These are phyloP conservation scores for Latrodectus elegans DNA, from an alignment of 2,888 invertebrate species.

Conservation along the genomic window DNA sequence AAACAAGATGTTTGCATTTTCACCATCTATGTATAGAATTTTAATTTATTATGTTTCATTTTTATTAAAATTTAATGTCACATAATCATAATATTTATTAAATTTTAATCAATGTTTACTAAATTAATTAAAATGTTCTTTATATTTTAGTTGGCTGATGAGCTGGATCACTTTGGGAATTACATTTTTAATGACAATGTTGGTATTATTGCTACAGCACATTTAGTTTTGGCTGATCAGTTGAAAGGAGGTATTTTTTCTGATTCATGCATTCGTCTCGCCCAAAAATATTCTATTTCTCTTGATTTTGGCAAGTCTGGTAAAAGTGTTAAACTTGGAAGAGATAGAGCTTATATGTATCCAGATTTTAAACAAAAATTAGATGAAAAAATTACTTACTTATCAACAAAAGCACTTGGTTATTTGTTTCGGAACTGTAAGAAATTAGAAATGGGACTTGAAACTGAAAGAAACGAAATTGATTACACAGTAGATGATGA, in stretches of 20 bases:
- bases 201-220: slow-evolving; percentile 73
- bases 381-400: slow-evolving; percentile 71
- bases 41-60: too few species aligned
- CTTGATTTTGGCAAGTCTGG: slow-evolving; percentile 75
- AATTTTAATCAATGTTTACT: too few species aligned
- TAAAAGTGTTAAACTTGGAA: slow-evolving; percentile 54
- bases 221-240: slow-evolving; percentile 73
- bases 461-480: slow-evolving; percentile 25
- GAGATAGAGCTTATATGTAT: slow-evolving; percentile 48
- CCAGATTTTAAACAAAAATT: slow-evolving; percentile 72
- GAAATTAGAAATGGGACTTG: slow-evolving; percentile 50
- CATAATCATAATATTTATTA: too few species aligned
- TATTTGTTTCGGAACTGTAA: slow-evolving; percentile 72
- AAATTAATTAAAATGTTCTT: not conserved
- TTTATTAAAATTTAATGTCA: too few species aligned
- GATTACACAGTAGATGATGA: slow-evolving; percentile 26
- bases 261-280: slow-evolving; percentile 70
- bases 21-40: too few species aligned
- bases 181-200: slow-evolving; percentile 74
- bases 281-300: slow-evolving; percentile 71
- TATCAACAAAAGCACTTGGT: slow-evolving; percentile 73
- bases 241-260: slow-evolving; percentile 72
- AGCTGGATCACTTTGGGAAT: slow-evolving; percentile 74
- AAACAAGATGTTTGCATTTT: too few species aligned
- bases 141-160: slow-evolving; percentile 71